Evolutionary conservation across 2,113 vertebrate genomes (phyloP), one percentile per base, ranked within the genome.

Genomic region (Chroicocephalus ridibundus): DNA sequence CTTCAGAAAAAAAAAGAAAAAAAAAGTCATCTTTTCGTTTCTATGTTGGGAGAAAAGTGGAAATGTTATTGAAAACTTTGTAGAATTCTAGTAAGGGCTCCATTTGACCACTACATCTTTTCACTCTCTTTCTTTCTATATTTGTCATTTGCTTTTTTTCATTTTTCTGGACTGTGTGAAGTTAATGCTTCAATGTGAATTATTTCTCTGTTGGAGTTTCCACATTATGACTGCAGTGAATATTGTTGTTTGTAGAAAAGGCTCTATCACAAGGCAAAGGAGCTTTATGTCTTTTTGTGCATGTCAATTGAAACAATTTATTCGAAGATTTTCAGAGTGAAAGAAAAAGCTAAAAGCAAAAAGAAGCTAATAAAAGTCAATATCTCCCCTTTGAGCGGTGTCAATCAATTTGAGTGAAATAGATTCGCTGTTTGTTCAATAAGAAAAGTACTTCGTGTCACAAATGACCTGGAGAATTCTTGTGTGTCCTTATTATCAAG

Each of bases 341-440:
- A 93, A 88, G 18, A 93, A 90, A 93, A 92, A 77, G 19, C 55
- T 87, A 80, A 92, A 88, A 93, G 69, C 32, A 75, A 70, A 80
- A 92, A 82, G 36, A 95, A 29, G 29, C 69, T 95, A 95, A 93
- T 96, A 95, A 91, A 96, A 95, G 89, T 95, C 89, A 93, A 22
- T 93, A 94, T 83, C 40, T 93, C 38, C 70, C 49, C 54, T 95
- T 68, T 96, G 71, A 96, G 47, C 31, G 88, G 12, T 52, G 52
- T 82, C 94, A 77, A 54, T 94, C 93, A 96, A 81, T 94, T 74
- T 88, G 52, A 87, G 25, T 82, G 89, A 95, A 95, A 95, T 58
- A 86, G 76, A 65, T 80, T 86, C 82, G 51, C 44, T 71, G 19
- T 57, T 81, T 95, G 79, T 93, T 90, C 5, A 3, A 76, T 90